Conservation (phyloP, 2,113 vertebrate genomes). For the Accipiter virgatus region DNA sequence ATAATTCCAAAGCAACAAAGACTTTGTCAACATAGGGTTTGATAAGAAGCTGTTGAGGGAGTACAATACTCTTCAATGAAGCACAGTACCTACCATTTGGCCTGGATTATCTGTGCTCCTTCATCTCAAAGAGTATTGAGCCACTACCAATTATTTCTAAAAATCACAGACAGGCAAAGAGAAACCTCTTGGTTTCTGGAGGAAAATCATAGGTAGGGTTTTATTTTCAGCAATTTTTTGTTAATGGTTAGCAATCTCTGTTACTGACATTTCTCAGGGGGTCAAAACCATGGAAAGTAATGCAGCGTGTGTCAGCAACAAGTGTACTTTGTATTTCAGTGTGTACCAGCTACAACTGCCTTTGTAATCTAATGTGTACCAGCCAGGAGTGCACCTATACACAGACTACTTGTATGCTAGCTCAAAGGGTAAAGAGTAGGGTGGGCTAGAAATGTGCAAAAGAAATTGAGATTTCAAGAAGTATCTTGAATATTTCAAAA, state of each 20-base stretch:
- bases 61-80: neutral
- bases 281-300: neutral
- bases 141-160: neutral
- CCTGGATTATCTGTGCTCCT: neutral
- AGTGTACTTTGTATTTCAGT: neutral
- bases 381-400: neutral
- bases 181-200: neutral
- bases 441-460: neutral
- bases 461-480: neutral
- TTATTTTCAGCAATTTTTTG: neutral
- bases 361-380: neutral
- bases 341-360: neutral
- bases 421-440: neutral
- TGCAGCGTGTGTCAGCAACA: neutral
- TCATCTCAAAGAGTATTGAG: neutral
- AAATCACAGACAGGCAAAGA: neutral
- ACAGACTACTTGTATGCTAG: neutral
- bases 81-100: neutral
- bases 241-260: neutral
- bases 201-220: neutral
- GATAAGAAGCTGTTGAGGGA: neutral
- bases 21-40: neutral
- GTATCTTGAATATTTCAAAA: neutral
- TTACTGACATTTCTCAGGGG: neutral
- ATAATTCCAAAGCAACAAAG: slow-evolving; percentile 55